A percentile compares a stretch with the other conserved stretches of the same genome.
These are phyloP conservation scores for Drosophila infuscata DNA, from an alignment of 2,888 invertebrate species.

Conservation along the genomic window DNA sequence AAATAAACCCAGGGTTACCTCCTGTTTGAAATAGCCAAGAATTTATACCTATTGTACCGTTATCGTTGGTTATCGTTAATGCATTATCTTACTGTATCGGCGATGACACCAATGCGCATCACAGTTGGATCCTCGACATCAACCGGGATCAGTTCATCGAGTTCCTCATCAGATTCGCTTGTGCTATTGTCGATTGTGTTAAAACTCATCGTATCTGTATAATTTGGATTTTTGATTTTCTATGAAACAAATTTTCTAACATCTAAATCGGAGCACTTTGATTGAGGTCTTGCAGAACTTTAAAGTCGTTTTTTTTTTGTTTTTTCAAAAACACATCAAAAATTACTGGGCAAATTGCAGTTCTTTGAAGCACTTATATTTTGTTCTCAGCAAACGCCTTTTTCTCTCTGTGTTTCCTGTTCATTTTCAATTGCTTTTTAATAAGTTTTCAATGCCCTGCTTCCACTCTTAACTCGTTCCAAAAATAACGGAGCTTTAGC, in stretches of 20 bases:
- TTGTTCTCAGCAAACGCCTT: background rate
- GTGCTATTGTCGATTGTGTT: rapidly evolving
- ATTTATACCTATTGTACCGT: background rate
- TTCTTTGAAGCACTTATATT: too few relatives aligned
- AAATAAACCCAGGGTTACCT: conserved; percentile 58
- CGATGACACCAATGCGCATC: conserved; percentile 55
- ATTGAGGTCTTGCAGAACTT: background rate
- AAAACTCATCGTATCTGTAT: conserved; percentile 36
- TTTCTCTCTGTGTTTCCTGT: background rate
- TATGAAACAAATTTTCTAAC: background rate
- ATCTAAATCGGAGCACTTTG: conserved; percentile 9
- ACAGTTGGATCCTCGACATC: conserved; percentile 27
- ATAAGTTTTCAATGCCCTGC: conserved; percentile 65
- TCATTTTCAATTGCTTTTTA: conserved; percentile 56
- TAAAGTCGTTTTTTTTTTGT: background rate
- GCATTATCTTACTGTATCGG: conserved; percentile 42
- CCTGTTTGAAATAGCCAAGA: conserved; percentile 30
- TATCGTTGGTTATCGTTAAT: too few relatives aligned
- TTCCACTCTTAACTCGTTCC: background rate
- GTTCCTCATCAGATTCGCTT: background rate
- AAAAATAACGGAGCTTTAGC: conserved; percentile 38
- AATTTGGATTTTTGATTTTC: background rate
- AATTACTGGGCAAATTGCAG: too few relatives aligned
- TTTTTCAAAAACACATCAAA: background rate
- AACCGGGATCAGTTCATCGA: background rate